Base-by-base conservation (phyloP, 2,113 vertebrate genomes). In the Lucifuga dentata region DNA sequence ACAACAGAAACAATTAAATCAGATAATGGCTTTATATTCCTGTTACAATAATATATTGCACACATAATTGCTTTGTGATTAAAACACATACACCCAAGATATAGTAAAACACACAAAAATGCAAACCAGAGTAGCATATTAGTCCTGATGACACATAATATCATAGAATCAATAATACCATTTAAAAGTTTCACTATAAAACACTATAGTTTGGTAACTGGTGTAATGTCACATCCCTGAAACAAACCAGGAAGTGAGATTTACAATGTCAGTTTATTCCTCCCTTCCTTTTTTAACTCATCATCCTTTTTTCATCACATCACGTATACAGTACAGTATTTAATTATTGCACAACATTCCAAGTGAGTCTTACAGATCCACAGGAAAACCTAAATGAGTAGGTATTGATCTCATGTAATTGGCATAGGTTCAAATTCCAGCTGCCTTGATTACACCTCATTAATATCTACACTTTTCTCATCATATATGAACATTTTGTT, bases 11-110 rank as follows among this genome's bases (percentile, higher is more conserved):
- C 32, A 73, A 32, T 36, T 59, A 26, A 19, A 53, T 86, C 41
- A 69, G 55, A 52, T 73, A 59, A 91, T 91, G 88, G 89, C 89
- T 91, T 91, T 88, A 87, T 89, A 86, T 89, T 90, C 87, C 89
- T 24, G 50, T 69, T 73, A 76, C 75, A 82, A 8, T 70, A 33
- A 63, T 75, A 55, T 38, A 70, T 74, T 52, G 61, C 52, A 86
- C 41, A 44, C 23, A 55, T 26, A 35, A 6, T 16, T 36, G 2
- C 2, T 38, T 45, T 53, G 44, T 62, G 38, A 78, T 62, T 26
- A 23, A 40, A 65, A 45, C 26, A 61, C 21, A 76, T n/a, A 59
- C 43, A 49, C 1, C 8, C 7, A 50, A 36, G 16, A 26, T 19
- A 68, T 38, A 80, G 23, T 45, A 51, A 59, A 58, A 21, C 40